Conservation (phyloP, 2,888 invertebrate species). For the Rhagium mordax region DNA sequence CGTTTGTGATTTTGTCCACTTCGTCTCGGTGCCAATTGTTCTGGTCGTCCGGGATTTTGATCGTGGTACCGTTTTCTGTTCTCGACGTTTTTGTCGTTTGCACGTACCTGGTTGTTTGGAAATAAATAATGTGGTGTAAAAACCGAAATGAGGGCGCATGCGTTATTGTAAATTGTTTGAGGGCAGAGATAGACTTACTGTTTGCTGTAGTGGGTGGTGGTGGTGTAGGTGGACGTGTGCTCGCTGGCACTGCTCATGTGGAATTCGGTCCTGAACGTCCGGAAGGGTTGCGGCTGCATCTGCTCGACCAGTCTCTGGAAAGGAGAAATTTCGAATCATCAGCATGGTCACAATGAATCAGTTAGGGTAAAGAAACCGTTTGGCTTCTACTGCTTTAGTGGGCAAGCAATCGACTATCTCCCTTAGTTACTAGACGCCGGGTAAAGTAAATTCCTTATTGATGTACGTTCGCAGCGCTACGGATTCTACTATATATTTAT, state of each 20-base stretch:
- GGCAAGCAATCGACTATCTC: too few species aligned
- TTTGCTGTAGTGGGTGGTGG: slow-evolving; percentile 76
- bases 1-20: slow-evolving; percentile 64
- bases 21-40: slow-evolving; percentile 56
- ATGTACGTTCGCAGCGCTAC: too few species aligned
- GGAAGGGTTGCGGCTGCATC: slow-evolving; percentile 80
- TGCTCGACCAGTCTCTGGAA: slow-evolving; percentile 79
- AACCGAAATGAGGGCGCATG: background rate
- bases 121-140: slow-evolving; percentile 29
- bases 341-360: too few species aligned
- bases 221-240: slow-evolving; percentile 75
- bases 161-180: background rate
- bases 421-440: too few species aligned
- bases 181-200: slow-evolving; percentile 73
- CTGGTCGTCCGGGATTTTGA: slow-evolving; percentile 60
- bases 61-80: slow-evolving; percentile 66
- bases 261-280: slow-evolving; percentile 88
- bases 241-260: slow-evolving; percentile 80
- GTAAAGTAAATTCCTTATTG: too few species aligned
- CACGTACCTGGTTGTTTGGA: slow-evolving; percentile 53
- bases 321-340: slow-evolving; percentile 36
- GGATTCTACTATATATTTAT: too few species aligned
- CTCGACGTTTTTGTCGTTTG: slow-evolving; percentile 57
- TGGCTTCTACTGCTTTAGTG: too few species aligned
- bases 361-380: too few species aligned